Evolutionary conservation across 2,888 invertebrate genomes (phyloP).

Genomic region (Blera fallax): DNA sequence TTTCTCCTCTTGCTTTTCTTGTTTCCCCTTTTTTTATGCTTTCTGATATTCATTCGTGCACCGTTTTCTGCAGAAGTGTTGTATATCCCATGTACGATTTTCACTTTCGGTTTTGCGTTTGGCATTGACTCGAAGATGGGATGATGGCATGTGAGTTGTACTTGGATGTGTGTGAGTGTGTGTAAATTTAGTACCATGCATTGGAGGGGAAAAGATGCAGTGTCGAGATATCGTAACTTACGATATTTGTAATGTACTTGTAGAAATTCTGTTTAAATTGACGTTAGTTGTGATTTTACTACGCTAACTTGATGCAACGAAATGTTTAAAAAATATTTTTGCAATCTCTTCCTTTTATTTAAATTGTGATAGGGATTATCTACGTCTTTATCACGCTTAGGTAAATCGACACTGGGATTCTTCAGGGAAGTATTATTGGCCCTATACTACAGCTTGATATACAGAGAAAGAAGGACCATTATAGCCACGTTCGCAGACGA

Average conservation of each 20-base stretch:
- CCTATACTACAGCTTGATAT: no score
- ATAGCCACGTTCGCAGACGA: no score
- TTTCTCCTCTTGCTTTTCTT: slow-evolving; percentile 46
- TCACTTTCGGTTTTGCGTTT: slow-evolving; percentile 73
- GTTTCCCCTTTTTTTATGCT: background rate
- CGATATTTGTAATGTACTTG: background rate
- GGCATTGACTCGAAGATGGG: slow-evolving; percentile 59
- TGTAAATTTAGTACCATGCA: background rate
- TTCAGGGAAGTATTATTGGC: no score
- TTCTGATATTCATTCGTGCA: slow-evolving; percentile 15
- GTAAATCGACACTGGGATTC: no score
- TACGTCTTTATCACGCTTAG: no score
- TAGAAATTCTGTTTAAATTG: background rate
- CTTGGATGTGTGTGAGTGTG: background rate
- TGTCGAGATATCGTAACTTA: slow-evolving; percentile 10
- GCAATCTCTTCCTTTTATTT: no score
- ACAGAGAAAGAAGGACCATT: no score
- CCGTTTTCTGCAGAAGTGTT: slow-evolving; percentile 46
- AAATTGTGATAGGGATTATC: no score
- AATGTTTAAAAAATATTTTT: no score
- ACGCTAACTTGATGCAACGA: background rate
- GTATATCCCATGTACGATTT: slow-evolving; percentile 52
- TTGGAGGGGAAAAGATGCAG: background rate
- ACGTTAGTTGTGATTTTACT: background rate
- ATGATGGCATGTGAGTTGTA: slow-evolving; percentile 10